Evolutionary conservation across 2,113 vertebrate genomes (phyloP).

Genomic region (Danio rerio): DNA sequence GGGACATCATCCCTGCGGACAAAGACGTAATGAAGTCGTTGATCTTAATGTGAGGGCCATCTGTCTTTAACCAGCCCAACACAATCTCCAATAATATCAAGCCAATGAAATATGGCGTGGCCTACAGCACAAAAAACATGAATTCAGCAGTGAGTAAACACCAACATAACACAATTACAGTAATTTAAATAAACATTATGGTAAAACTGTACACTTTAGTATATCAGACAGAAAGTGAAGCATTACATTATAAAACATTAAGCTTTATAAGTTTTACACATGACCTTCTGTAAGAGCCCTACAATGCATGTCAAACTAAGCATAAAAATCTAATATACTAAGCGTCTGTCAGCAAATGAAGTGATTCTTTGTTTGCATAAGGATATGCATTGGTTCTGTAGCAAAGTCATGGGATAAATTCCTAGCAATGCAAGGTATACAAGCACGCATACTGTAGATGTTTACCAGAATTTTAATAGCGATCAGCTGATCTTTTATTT

Average conservation of each 20-base stretch:
- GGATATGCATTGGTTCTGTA: not conserved
- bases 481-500: not conserved
- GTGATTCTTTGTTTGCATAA: not conserved
- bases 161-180: not conserved
- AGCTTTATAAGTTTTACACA: not conserved
- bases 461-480: not conserved
- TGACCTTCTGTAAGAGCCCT: not conserved
- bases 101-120: conserved; percentile 85
- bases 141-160: conserved; percentile 12
- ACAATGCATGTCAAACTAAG: not conserved
- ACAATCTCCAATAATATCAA: conserved; percentile 85
- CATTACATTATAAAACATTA: not conserved
- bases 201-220: not conserved
- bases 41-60: conserved; percentile 69
- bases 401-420: not conserved
- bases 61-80: conserved; percentile 78
- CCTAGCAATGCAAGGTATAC: not conserved
- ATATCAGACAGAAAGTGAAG: not conserved
- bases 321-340: not conserved
- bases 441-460: not conserved
- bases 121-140: conserved; percentile 72
- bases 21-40: conserved; percentile 85
- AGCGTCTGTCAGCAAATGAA: not conserved
- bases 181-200: not conserved
- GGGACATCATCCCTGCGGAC: conserved; percentile 85